These are phyloP conservation scores for Phytoseiulus persimilis DNA, from an alignment of 2,888 invertebrate species.

Conservation along the genomic window DNA sequence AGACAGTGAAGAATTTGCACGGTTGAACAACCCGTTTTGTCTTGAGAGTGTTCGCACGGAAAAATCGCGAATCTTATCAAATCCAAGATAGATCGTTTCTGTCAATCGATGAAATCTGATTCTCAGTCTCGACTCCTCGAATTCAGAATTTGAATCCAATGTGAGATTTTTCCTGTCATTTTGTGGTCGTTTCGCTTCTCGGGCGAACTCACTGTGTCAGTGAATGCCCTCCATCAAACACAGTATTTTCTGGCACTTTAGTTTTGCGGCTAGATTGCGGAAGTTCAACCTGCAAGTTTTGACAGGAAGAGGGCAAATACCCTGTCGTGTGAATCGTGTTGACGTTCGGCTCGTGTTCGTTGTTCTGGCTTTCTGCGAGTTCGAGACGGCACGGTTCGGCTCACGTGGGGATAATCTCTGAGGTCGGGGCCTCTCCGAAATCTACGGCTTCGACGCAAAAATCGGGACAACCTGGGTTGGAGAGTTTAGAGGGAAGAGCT, in stretches of 20 bases:
- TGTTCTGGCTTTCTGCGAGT: background rate
- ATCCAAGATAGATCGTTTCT: background rate
- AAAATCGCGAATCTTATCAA: background rate
- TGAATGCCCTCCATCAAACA: background rate
- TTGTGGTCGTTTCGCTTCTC: background rate
- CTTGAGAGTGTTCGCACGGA: background rate
- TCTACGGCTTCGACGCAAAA: no score
- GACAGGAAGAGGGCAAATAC: conserved; percentile 16
- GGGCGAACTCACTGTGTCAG: background rate
- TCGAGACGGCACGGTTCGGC: background rate
- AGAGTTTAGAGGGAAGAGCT: no score
- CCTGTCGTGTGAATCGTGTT: background rate
- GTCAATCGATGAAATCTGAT: background rate
- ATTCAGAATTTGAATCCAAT: background rate
- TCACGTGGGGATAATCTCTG: background rate
- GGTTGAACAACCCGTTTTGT: background rate
- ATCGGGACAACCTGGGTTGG: background rate
- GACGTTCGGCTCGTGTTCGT: background rate
- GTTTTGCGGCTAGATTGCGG: conserved; percentile 10
- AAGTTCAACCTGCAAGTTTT: conserved; percentile 37
- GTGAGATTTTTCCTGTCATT: background rate
- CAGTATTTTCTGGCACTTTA: background rate
- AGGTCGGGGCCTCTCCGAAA: background rate
- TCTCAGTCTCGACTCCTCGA: background rate
- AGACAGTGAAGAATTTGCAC: background rate